phyloP scores from a whole-genome alignment of 2,797 vertebrate genomes.

The Potorous gilbertii region DNA sequence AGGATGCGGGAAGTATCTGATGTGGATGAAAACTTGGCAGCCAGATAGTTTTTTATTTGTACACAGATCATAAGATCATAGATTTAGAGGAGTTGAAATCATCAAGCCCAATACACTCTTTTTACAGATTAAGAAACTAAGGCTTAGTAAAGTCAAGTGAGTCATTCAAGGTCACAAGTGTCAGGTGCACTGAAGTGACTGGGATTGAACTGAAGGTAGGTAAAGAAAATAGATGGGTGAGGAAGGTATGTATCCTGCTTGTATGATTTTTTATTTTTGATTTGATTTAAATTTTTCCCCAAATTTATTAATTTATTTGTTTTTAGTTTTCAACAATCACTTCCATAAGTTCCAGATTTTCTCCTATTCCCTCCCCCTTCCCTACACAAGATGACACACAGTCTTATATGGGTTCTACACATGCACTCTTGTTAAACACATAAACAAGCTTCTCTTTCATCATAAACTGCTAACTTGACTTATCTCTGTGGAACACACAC shows the following conservation, averaged over 20 bases:
- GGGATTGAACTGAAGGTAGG: background rate
- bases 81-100: background rate
- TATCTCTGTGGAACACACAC: background rate
- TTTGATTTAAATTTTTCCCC: no score
- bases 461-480: background rate
- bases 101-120: background rate
- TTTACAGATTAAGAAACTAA: background rate
- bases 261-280: background rate
- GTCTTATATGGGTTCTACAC: no score
- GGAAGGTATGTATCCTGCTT: background rate
- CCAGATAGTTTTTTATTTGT: background rate
- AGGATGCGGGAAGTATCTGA: background rate
- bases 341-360: no score
- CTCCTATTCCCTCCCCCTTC: no score
- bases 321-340: no score
- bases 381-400: no score
- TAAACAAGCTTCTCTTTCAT: background rate
- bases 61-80: background rate
- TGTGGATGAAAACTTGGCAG: background rate
- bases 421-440: no score
- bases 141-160: background rate
- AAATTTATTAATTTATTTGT: no score
- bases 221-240: background rate
- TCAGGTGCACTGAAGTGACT: background rate
- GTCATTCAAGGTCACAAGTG: background rate